A percentile compares a stretch with the other conserved stretches of the same genome.
phyloP scores from a whole-genome alignment of 2,113 vertebrate genomes.

The Tyrannus savana region DNA sequence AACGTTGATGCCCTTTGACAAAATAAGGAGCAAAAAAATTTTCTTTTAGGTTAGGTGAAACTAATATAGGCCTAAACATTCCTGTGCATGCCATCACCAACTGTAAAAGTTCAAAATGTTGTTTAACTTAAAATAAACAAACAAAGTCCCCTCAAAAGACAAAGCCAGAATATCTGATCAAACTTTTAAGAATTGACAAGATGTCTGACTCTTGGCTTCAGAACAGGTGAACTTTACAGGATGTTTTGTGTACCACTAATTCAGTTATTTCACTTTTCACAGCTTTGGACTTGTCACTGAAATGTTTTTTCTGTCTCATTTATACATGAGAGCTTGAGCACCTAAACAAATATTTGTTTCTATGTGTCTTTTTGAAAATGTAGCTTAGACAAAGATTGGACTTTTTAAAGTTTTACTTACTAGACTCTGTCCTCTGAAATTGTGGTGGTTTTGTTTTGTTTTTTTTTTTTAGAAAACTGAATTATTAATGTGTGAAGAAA shows the following conservation, averaged over 20 bases:
- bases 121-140: background rate
- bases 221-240: background rate
- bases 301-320: background rate
- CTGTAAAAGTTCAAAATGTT: background rate
- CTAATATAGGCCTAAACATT: background rate
- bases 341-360: background rate
- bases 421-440: constrained; percentile 24
- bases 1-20: background rate
- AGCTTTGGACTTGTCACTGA: background rate
- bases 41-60: background rate
- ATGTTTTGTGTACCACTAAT: background rate
- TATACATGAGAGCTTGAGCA: background rate
- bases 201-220: background rate
- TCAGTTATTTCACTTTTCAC: background rate
- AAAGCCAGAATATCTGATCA: background rate
- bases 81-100: background rate
- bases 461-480: constrained; percentile 14
- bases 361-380: background rate
- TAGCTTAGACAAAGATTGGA: background rate
- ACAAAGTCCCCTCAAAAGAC: background rate
- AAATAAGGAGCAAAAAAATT: constrained; percentile 24
- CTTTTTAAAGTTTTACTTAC: background rate
- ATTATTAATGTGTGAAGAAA: background rate
- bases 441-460: too few relatives aligned
- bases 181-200: background rate